Percentiles rank a stretch among this genome's conserved stretches.
Conservation (phyloP, 2,113 vertebrate species). For the Stegostoma tigrinum region DNA sequence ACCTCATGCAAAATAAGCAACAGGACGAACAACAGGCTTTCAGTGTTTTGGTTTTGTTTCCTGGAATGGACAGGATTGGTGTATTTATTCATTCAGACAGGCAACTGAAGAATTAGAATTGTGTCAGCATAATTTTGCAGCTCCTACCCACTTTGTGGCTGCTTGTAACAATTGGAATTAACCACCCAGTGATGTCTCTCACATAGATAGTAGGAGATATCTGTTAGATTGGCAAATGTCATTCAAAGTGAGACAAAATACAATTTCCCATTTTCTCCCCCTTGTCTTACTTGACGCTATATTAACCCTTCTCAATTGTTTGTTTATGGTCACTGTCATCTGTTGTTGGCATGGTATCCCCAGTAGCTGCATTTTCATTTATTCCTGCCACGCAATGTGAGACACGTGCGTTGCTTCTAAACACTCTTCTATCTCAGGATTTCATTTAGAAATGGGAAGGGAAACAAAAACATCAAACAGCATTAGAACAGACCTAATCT, state of each 20-base stretch:
- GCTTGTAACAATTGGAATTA: neutral
- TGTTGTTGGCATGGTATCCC: too few species aligned
- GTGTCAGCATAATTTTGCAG: neutral
- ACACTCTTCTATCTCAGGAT: neutral
- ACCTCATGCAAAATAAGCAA: neutral
- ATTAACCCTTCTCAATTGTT: neutral
- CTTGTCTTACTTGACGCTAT: neutral
- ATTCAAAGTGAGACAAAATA: neutral
- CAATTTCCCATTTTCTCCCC: neutral
- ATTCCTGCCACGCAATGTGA: neutral
- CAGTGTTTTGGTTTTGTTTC: neutral
- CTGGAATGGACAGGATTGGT: neutral
- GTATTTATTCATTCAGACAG: neutral
- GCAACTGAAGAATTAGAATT: neutral
- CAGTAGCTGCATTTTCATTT: neutral
- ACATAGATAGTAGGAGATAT: neutral
- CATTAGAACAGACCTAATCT: neutral
- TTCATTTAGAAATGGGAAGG: neutral
- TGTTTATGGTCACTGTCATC: neutral
- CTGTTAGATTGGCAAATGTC: neutral
- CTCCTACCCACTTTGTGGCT: neutral
- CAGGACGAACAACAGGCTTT: neutral
- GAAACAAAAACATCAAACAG: neutral
- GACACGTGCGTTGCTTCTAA: neutral
- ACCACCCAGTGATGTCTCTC: neutral